phyloP scores from a whole-genome alignment of 2,113 vertebrate genomes.

The Alethe castanea region DNA sequence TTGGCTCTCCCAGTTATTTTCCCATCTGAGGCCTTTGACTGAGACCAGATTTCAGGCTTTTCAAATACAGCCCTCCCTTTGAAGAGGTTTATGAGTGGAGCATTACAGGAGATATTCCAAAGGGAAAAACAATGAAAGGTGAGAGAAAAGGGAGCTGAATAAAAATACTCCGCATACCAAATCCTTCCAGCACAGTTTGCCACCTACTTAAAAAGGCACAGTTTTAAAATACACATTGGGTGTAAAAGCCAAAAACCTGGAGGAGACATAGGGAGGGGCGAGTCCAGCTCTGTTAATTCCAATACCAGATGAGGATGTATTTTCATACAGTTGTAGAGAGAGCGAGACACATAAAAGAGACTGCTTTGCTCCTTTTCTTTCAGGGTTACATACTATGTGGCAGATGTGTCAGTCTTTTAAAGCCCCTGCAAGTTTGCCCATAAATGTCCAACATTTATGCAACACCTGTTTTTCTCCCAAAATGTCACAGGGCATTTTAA shows the following conservation, averaged over 20 bases:
- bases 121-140: constrained; percentile 62
- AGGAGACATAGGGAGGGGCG: neutral
- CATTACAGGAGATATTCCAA: constrained; percentile 60
- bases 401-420: constrained; percentile 65
- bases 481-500: constrained; percentile 59
- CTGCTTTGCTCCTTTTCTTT: constrained; percentile 46
- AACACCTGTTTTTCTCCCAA: constrained; percentile 64
- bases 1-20: constrained; percentile 48
- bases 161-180: constrained; percentile 38
- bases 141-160: constrained; percentile 51
- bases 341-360: constrained; percentile 36
- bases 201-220: constrained; percentile 61
- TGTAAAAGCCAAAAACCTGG: constrained; percentile 46
- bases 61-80: constrained; percentile 20
- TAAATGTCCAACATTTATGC: constrained; percentile 65
- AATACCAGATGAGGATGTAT: constrained; percentile 64
- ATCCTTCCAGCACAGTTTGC: constrained; percentile 53
- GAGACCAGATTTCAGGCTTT: constrained; percentile 56
- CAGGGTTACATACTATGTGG: constrained; percentile 56
- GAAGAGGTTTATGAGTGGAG: constrained; percentile 62
- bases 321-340: constrained; percentile 23
- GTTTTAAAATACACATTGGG: constrained; percentile 54
- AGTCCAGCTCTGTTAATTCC: constrained; percentile 51
- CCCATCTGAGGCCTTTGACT: constrained; percentile 50
- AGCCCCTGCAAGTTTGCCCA: constrained; percentile 52